Base-by-base conservation (phyloP, 2,888 invertebrate species). In the Pelosia muscerda region DNA sequence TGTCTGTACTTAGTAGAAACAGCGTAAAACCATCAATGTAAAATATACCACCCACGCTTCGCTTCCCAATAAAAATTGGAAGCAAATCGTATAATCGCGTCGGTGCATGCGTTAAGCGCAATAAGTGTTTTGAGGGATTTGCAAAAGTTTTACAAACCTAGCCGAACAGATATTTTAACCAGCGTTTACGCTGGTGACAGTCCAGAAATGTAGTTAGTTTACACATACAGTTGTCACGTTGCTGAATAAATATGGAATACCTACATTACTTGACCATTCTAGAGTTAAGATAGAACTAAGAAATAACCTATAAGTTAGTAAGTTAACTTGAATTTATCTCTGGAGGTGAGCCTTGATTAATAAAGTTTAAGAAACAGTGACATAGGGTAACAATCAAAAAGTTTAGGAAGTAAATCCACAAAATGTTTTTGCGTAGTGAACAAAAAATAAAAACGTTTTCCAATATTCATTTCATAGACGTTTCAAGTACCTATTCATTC, bases 401-500 rank as follows among this genome's bases (percentile, higher is more conserved):
- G 25, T 19, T 10, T 26, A 19, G 1, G 28, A 31, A 31, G 11
- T 23, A 53, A 62, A 54, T 62, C 10, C 15, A 13, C 5, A 28
- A 62, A 22, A 26, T 53, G n/a, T 62, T 26, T 49, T 53, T 62
- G 62, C 49, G 62, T 42, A 22, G 57, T 26, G 57, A 64, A 64
- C 42, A 26, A 56, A 23, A 23, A 2, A 63, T 49, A 31, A 15
- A 63, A n/a, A 26, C 56, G 19, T 6, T 63, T 42, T 42, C n/a
- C n/a, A 49, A 49, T 49, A 49, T 49, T n/a, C n/a, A n/a, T 8
- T n/a, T n/a, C 49, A n/a, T 49, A 49, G 49, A 49, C n/a, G n/a
- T 49, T 49, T 49, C 49, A 49, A 49, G 49, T 49, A 9, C n/a
- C 49, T 19, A n/a, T n/a, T n/a, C 8, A n/a, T 49, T 49, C n/a